Evolutionary conservation across 2,888 invertebrate species (phyloP).

Genomic region (Drosophila ustulata): DNA sequence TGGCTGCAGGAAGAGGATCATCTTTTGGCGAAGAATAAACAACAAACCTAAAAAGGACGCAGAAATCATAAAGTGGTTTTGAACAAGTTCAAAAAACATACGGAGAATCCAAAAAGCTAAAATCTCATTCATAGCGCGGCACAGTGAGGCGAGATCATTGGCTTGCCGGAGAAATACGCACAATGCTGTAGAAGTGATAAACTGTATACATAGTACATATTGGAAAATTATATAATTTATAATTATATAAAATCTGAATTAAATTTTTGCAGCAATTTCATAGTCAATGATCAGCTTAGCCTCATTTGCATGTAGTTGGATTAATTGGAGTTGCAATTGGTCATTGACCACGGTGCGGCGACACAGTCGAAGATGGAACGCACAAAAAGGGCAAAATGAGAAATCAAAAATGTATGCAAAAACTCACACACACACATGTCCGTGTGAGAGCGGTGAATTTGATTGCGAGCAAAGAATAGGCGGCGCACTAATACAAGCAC

Average conservation of each 20-base stretch:
- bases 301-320: neutral
- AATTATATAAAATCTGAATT: no score
- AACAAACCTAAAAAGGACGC: conserved; percentile 66
- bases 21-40: conserved; percentile 66
- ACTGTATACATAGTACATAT: neutral
- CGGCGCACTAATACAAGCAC: conserved; percentile 55
- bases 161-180: neutral
- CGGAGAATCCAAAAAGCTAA: conserved; percentile 30
- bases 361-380: conserved; percentile 44
- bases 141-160: conserved; percentile 54
- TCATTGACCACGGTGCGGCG: conserved; percentile 59
- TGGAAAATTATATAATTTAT: no score
- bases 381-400: conserved; percentile 64
- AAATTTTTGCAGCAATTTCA: neutral
- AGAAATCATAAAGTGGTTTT: conserved; percentile 78
- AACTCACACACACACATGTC: conserved; percentile 29
- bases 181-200: neutral
- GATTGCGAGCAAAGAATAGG: conserved; percentile 73
- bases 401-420: conserved; percentile 71
- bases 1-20: conserved; percentile 79
- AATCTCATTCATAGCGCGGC: conserved; percentile 69
- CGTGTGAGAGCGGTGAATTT: conserved; percentile 47
- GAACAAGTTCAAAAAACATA: conserved; percentile 72
- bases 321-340: conserved; percentile 5
- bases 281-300: neutral